Conservation (phyloP, 1,140 invertebrate genomes). For the Amyelois transitella region DNA sequence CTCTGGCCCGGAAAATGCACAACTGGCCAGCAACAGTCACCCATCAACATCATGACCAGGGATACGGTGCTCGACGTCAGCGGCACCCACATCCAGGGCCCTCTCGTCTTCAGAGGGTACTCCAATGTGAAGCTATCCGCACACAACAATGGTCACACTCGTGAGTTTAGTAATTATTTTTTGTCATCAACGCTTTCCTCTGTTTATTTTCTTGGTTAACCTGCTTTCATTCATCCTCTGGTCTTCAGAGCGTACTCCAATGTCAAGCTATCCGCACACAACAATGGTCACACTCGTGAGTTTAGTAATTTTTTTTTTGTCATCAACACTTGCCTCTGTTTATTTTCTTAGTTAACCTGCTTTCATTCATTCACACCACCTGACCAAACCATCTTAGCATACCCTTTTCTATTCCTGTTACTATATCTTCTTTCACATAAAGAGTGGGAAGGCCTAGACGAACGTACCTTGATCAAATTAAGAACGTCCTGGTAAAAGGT, state of each 20-base stretch:
- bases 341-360: too few relatives aligned
- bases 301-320: slow-evolving; percentile 5
- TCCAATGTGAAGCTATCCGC: slow-evolving; percentile 30
- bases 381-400: too few relatives aligned
- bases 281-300: slow-evolving; percentile 57
- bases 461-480: too few relatives aligned
- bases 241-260: slow-evolving; percentile 40
- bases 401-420: too few relatives aligned
- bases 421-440: too few relatives aligned
- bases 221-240: too few relatives aligned
- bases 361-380: too few relatives aligned
- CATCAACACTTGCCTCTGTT: too few relatives aligned
- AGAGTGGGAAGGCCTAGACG: too few relatives aligned
- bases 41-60: slow-evolving; percentile 52
- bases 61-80: slow-evolving; percentile 35
- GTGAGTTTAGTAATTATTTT: slow-evolving; percentile 33
- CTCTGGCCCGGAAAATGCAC: slow-evolving; percentile 47
- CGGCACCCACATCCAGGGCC: slow-evolving; percentile 39
- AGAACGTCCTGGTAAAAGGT: too few relatives aligned
- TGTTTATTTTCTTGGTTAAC: too few relatives aligned
- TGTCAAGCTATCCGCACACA: slow-evolving; percentile 31
- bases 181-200: too few relatives aligned
- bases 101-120: slow-evolving; percentile 45
- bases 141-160: slow-evolving; percentile 47
- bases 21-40: slow-evolving; percentile 42